A percentile compares a stretch with the other conserved stretches of the same genome.
Conservation (phyloP, 2,888 invertebrate species). For the Resseliella maxima region DNA sequence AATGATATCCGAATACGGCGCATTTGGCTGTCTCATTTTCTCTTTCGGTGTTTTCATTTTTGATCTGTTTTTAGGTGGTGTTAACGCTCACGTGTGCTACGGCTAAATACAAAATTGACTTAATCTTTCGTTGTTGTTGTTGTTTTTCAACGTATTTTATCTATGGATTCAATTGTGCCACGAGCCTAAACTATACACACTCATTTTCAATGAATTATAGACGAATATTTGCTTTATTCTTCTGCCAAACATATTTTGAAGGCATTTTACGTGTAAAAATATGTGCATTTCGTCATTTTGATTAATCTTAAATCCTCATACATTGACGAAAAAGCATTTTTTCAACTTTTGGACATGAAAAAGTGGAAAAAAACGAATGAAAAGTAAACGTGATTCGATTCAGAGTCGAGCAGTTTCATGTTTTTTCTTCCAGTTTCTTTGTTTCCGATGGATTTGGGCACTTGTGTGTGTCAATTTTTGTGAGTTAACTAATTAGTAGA, state of each 20-base stretch:
- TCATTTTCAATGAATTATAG: slow-evolving; percentile 53
- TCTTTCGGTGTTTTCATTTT: too few species aligned
- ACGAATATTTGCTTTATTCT: neutral
- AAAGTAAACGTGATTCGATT: slow-evolving; percentile 39
- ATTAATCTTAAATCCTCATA: slow-evolving; percentile 22
- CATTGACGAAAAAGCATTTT: neutral
- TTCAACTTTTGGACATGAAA: too few species aligned
- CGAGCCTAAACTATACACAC: slow-evolving; percentile 17
- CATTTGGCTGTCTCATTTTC: too few species aligned
- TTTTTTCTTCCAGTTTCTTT: neutral
- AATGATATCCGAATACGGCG: neutral
- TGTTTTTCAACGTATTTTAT: neutral
- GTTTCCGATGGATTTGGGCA: too few species aligned
- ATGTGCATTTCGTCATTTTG: slow-evolving; percentile 1
- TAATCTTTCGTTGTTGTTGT: neutral
- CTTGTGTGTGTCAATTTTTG: neutral
- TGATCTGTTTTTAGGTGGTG: neutral
- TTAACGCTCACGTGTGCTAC: slow-evolving; percentile 33
- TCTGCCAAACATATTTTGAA: neutral
- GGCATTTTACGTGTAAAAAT: neutral
- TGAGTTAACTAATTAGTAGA: slow-evolving; percentile 17
- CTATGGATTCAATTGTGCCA: slow-evolving; percentile 51
- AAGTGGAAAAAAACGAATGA: neutral
- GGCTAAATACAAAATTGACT: neutral
- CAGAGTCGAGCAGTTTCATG: neutral